Percentiles rank a stretch among this genome's conserved stretches.
These are phyloP conservation scores for Montipora foliosa DNA, from an alignment of 64 coral and sea anemone species.

Conservation along the genomic window DNA sequence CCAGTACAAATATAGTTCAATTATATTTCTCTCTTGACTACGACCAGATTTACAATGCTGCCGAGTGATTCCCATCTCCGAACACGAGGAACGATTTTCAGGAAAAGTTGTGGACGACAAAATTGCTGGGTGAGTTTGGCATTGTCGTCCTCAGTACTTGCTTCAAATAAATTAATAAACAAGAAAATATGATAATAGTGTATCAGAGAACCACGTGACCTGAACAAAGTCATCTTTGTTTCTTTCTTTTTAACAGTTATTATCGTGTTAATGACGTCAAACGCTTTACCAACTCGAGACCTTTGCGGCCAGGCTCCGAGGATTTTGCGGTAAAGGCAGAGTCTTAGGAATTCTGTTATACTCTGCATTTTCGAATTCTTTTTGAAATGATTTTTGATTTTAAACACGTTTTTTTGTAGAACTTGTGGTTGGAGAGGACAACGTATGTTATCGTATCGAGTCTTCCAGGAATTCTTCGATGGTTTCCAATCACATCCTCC, in stretches of 20 bases:
- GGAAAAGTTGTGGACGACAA: slow-evolving; percentile 80
- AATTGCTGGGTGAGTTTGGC: slow-evolving; percentile 64
- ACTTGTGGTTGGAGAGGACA: slow-evolving; percentile 91
- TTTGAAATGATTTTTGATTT: neutral
- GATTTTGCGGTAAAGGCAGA: slow-evolving; percentile 77
- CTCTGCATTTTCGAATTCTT: neutral
- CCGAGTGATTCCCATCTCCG: slow-evolving; percentile 78
- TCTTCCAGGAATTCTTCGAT: slow-evolving; percentile 92
- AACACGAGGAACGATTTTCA: slow-evolving; percentile 70
- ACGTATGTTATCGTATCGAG: slow-evolving; percentile 71
- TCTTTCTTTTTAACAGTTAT: slow-evolving; percentile 60
- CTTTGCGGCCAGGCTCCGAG: slow-evolving; percentile 84
- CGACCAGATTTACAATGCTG: slow-evolving; percentile 76
- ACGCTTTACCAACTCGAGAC: slow-evolving; percentile 79
- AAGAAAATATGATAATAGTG: too few relatives aligned
- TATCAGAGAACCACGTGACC: too few relatives aligned
- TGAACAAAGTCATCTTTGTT: neutral
- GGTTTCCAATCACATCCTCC: slow-evolving; percentile 89
- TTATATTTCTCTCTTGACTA: slow-evolving; percentile 54
- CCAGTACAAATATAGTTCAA: neutral
- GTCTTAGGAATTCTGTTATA: neutral
- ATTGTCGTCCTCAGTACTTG: neutral
- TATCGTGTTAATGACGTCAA: slow-evolving; percentile 83
- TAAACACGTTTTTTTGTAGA: slow-evolving; percentile 33
- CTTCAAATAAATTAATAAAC: too few relatives aligned